Conservation (phyloP, 2,113 vertebrate species). For the Salvelinus fontinalis region DNA sequence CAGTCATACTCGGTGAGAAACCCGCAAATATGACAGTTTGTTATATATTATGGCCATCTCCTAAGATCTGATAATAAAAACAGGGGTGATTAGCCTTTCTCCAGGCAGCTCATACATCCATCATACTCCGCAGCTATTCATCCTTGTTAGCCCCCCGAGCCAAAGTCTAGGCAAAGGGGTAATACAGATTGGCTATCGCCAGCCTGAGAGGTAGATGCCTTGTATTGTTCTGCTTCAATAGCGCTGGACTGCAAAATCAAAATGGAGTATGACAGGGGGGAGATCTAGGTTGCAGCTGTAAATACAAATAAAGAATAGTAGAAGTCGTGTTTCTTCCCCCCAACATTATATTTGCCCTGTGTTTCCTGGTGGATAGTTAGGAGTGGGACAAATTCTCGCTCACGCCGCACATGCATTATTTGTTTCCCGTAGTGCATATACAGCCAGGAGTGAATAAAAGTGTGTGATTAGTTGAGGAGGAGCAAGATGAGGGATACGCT, state of each 20-base stretch:
- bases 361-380: slow-evolving; percentile 49
- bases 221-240: slow-evolving; percentile 61
- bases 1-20: slow-evolving; percentile 46
- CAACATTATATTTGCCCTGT: slow-evolving; percentile 16
- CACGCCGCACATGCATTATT: neutral
- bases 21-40: slow-evolving; percentile 51
- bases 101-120: slow-evolving; percentile 62
- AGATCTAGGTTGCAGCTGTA: slow-evolving; percentile 54
- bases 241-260: slow-evolving; percentile 72
- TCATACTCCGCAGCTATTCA: slow-evolving; percentile 38
- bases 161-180: slow-evolving; percentile 51
- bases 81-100: slow-evolving; percentile 53
- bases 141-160: slow-evolving; percentile 36
- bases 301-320: slow-evolving; percentile 25
- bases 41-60: slow-evolving; percentile 56
- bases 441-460: neutral
- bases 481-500: neutral
- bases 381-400: slow-evolving; percentile 31
- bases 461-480: neutral
- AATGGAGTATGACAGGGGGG: slow-evolving; percentile 69
- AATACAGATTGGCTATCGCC: slow-evolving; percentile 60
- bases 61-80: slow-evolving; percentile 68
- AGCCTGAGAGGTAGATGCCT: slow-evolving; percentile 54
- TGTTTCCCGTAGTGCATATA: neutral
- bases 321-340: slow-evolving; percentile 16